Base-by-base conservation (phyloP, 2,888 invertebrate genomes). In the Coleophora flavipennella region DNA sequence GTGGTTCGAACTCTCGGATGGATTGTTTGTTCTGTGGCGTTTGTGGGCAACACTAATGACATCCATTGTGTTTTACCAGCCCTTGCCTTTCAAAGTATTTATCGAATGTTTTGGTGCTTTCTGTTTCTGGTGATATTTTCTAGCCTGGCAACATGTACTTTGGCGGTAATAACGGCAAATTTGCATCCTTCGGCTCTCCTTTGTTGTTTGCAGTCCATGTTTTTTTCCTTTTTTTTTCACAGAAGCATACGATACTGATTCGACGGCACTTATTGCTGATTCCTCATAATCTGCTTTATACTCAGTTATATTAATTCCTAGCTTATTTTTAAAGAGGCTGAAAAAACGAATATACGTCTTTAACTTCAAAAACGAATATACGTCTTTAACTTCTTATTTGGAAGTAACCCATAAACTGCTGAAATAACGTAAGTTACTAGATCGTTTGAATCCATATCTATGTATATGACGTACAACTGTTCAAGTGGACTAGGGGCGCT, bases 211-310 rank as follows among this genome's bases (percentile, higher is more conserved):
- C n/a, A 27, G 7, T 8, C 27, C 9, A 8, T 6, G 9, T 27
- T 9, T 27, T 9, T 27, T 27, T 9, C 9, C 7, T 9, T 27
- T 27, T 27, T 8, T 27, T 9, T 9, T 9, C 7, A n/a, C 13
- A 27, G 7, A 6, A 43, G 40, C 40, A 41, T 49, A 40, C 9
- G 27, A 27, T 27, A 27, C 27, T 27, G 27, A 8, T 27, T 27
- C 7, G 9, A 27, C 27, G 9, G 27, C 27, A 6, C 9, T 27
- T 27, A 27, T 27, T 8, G 9, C 27, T 27, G 27, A 6, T 27
- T 27, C 7, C 9, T 27, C 27, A 27, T 27, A 27, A 9, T 27
- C 27, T 6, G 7, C 6, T 9, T 27, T 27, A 27, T 27, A 27
- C 27, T 27, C 27, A 27, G 6, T 8, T 9, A 27, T 27, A 8